Base-by-base conservation (phyloP, 2,797 vertebrate species). In the Oryzias dopingdopingensis region DNA sequence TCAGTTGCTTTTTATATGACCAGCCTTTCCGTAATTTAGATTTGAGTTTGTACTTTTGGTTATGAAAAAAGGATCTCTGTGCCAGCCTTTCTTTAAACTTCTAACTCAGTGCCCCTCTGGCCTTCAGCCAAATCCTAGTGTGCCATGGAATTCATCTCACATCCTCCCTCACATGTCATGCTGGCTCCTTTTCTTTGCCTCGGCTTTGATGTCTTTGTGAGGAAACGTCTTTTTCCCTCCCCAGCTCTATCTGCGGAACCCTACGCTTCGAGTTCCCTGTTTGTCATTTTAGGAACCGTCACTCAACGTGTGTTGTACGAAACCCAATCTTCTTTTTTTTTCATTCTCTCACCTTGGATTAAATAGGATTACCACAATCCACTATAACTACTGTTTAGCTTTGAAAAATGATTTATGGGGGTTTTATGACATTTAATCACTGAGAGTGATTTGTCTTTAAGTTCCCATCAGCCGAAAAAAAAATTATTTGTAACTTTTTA, bases 131-230 rank as follows among this genome's bases (percentile, higher is more conserved):
- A 74, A 72, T 80, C 80, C 71, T 42, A 63, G 69, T 78, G 74
- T 85, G 77, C 74, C 80, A 82, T 67, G 57, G 65, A 88, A 90
- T 85, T 85, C 82, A 65, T 69, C 73, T 76, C 72, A 76, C 75
- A 76, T 78, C 78, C 73, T 82, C 77, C 74, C 69, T 70, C 66
- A 55, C 77, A 74, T 75, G 77, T 82, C 86, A 82, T 22, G 69
- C 83, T 78, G 77, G 59, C 71, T 82, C 59, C 74, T 80, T 85
- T 86, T 87, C 74, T 84, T 66, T 67, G 42, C 54, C 52, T 67
- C 58, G 29, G 66, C 82, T 87, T 89, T 88, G 85, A 89, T 87
- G 81, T 79, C 80, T 81, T 79, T 84, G 61, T 76, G 53, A 77
- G 70, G 67, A 77, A 77, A 82, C 13, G 52, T 83, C 61, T 79